A percentile compares a stretch with the other conserved stretches of the same genome.
Evolutionary conservation across 2,888 invertebrate species (phyloP).

Genomic region (Macroteleia sp.): DNA sequence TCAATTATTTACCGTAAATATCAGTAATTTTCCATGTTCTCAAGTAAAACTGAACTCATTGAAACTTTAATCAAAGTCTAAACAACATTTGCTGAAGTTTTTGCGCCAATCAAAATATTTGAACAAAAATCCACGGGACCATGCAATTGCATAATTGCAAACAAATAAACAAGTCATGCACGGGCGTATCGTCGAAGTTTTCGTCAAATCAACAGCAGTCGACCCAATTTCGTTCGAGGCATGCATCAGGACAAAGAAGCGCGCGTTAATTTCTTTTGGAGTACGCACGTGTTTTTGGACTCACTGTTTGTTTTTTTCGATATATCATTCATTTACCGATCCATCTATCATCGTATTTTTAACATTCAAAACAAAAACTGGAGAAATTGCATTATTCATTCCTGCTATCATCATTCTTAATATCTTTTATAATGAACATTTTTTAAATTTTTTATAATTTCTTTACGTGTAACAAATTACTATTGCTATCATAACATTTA

Average conservation of each 20-base stretch:
- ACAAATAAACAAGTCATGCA: constrained; percentile 48
- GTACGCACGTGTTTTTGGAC: constrained; percentile 12
- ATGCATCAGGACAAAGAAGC: constrained; percentile 13
- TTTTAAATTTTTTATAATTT: too few species aligned
- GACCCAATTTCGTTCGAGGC: constrained; percentile 14
- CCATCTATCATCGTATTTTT: too few species aligned
- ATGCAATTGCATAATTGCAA: constrained; percentile 33
- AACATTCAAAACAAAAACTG: too few species aligned
- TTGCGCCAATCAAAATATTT: constrained; percentile 43
- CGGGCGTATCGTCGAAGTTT: constrained; percentile 24
- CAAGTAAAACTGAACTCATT: constrained; percentile 7
- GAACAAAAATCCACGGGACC: constrained; percentile 20
- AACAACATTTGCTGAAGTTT: constrained; percentile 33
- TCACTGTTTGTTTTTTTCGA: background rate
- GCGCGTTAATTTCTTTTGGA: constrained; percentile 30
- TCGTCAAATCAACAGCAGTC: constrained; percentile 24
- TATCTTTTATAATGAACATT: too few species aligned
- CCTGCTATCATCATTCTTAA: too few species aligned
- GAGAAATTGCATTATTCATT: too few species aligned
- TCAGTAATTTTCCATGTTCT: background rate
- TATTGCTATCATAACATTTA: too few species aligned
- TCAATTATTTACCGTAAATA: background rate
- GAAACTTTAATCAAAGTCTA: constrained; percentile 15
- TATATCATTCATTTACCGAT: too few species aligned
- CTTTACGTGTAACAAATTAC: too few species aligned